phyloP scores from a whole-genome alignment of 2,888 invertebrate species.

The Pedicia rivosa region DNA sequence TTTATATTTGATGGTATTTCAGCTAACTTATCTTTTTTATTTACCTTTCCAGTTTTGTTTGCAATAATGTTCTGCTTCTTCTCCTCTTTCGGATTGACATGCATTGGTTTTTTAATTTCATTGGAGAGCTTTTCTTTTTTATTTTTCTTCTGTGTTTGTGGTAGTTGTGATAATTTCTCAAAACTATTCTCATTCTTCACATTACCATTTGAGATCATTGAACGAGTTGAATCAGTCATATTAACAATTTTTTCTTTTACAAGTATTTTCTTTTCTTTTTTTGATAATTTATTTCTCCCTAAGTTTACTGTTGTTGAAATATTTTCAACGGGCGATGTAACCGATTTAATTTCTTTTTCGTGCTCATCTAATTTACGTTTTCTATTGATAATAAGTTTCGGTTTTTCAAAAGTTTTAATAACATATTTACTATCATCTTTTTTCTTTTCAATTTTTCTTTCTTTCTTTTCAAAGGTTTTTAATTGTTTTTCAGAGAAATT shows the following conservation, averaged over 20 bases:
- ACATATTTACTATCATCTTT: constrained; percentile 21
- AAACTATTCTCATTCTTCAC: too few relatives aligned
- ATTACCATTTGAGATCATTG: too few relatives aligned
- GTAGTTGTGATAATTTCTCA: too few relatives aligned
- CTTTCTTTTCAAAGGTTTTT: constrained; percentile 7
- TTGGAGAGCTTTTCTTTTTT: too few relatives aligned
- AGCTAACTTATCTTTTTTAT: too few relatives aligned
- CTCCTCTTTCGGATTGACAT: too few relatives aligned
- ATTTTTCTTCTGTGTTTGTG: too few relatives aligned
- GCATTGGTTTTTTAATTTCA: too few relatives aligned
- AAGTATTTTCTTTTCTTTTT: too few relatives aligned
- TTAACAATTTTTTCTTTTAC: not conserved
- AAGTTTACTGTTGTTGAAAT: not conserved
- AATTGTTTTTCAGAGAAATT: constrained; percentile 1
- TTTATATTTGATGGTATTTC: too few relatives aligned
- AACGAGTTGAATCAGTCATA: not conserved
- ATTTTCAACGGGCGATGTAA: not conserved
- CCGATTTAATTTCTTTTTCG: constrained; percentile 10
- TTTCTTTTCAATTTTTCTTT: not conserved
- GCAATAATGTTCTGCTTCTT: too few relatives aligned
- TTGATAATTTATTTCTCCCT: not conserved
- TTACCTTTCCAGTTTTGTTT: too few relatives aligned
- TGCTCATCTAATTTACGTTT: constrained; percentile 7
- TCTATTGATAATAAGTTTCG: constrained; percentile 19
- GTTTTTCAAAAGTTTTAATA: constrained; percentile 27